Base-by-base conservation (phyloP, 2,797 vertebrate species). In the Pyrocephalus nanus region DNA sequence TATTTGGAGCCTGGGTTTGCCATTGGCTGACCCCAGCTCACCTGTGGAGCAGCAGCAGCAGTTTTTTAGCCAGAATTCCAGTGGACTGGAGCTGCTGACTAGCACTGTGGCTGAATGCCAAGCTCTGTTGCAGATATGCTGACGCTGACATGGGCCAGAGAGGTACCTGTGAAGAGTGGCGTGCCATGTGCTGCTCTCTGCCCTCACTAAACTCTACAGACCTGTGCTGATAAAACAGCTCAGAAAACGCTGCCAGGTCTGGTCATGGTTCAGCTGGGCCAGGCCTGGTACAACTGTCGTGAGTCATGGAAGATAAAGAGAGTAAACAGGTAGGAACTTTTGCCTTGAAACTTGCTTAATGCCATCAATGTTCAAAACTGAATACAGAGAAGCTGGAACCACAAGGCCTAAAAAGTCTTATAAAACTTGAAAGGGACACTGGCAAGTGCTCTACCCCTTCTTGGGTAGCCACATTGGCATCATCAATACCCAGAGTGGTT, bases 301-400 rank as follows among this genome's bases (percentile, higher is more conserved):
- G 89, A 95, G 79, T 94, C 88, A 92, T 0, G 6, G 73, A 43
- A 92, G 91, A 94, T 76, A 96, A 89, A 93, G 27, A 36, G 43
- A 88, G 55, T 84, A 91, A 96, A 91, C 58, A 26, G 4, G 25
- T 12, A 73, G 73, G 62, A 94, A 91, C 89, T 93, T 96, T 86
- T 83, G 58, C 82, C 83, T 93, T 69, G 38, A 36, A 67, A 88
- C 40, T 65, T 75, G 30, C 47, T 90, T 78, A 57, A 60, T 75
- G 58, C 36, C 34, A 38, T 61, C 58, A 66, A 3, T 15, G 14
- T 61, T 66, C 58, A 65, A 81, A 78, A 83, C 32, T 34, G 5
- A 32, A 45, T 20, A 5, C 1, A 27, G 48, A 51, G 32, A 22
- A 83, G 15, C 15, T 69, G 19, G 13, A 23, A 3, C 22, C n/a